Percentiles rank a stretch among this genome's conserved stretches.
Evolutionary conservation across 2,888 invertebrate species (phyloP).

Genomic region (Caenorhabditis angaria): DNA sequence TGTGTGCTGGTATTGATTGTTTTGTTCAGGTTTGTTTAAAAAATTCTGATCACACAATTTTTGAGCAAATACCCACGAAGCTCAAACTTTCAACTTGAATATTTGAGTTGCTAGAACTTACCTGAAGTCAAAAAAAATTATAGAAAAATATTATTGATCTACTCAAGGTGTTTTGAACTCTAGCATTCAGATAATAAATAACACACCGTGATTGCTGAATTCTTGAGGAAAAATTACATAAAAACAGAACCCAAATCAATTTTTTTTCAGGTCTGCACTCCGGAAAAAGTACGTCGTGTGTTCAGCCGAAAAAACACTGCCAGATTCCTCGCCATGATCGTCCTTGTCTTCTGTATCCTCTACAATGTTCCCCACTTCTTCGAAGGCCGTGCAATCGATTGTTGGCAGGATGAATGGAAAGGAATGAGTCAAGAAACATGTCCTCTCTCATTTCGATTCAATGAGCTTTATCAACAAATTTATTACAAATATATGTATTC

Average conservation of each 20-base stretch:
- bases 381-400: slow-evolving; percentile 65
- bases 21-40: slow-evolving; percentile 60
- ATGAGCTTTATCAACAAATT: slow-evolving; percentile 62
- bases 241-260: no score
- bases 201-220: no score
- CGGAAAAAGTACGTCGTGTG: slow-evolving; percentile 46
- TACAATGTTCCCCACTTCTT: slow-evolving; percentile 71
- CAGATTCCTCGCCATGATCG: slow-evolving; percentile 40
- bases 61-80: neutral
- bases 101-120: no score
- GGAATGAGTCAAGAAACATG: slow-evolving; percentile 66
- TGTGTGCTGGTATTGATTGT: slow-evolving; percentile 71
- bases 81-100: no score
- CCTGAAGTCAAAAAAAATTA: no score
- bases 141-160: no score
- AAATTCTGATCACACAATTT: neutral
- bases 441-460: slow-evolving; percentile 58
- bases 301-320: slow-evolving; percentile 51
- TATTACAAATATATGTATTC: slow-evolving; percentile 71
- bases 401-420: slow-evolving; percentile 62
- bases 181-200: no score
- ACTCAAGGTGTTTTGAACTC: no score
- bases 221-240: no score
- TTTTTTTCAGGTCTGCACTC: slow-evolving; percentile 63
- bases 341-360: slow-evolving; percentile 61